phyloP scores from a whole-genome alignment of 2,113 vertebrate species.

The Megaptera novaeangliae region DNA sequence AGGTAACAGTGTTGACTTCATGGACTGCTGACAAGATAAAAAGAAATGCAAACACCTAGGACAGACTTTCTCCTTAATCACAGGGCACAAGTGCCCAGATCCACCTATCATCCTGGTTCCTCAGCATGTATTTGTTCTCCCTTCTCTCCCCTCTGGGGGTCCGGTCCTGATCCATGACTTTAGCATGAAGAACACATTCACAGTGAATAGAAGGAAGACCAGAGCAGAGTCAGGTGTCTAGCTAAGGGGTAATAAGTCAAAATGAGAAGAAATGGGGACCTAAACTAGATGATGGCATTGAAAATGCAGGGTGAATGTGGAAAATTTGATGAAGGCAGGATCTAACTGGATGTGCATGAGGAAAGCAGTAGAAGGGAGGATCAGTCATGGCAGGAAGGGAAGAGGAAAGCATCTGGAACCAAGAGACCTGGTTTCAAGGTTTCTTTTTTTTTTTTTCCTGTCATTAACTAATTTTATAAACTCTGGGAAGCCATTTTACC shows the following conservation, averaged over 20 bases:
- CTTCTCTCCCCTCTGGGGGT: not conserved
- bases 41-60: not conserved
- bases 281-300: not conserved
- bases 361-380: not conserved
- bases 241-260: not conserved
- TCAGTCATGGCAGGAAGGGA: not conserved
- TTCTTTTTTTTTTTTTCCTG: not conserved
- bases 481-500: not conserved
- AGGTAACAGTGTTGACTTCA: not conserved
- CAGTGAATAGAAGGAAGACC: not conserved
- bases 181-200: not conserved
- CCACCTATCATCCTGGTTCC: not conserved
- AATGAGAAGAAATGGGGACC: not conserved
- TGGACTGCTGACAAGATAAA: not conserved
- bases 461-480: not conserved
- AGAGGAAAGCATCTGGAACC: not conserved
- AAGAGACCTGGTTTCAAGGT: not conserved
- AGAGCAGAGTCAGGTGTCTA: not conserved
- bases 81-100: not conserved
- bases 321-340: not conserved
- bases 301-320: not conserved
- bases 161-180: not conserved
- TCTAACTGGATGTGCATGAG: not conserved
- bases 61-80: not conserved
- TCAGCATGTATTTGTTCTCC: not conserved